Conservation (phyloP, 37 sponge, comb jelly and placozoan species). For the Beroe ovata region DNA sequence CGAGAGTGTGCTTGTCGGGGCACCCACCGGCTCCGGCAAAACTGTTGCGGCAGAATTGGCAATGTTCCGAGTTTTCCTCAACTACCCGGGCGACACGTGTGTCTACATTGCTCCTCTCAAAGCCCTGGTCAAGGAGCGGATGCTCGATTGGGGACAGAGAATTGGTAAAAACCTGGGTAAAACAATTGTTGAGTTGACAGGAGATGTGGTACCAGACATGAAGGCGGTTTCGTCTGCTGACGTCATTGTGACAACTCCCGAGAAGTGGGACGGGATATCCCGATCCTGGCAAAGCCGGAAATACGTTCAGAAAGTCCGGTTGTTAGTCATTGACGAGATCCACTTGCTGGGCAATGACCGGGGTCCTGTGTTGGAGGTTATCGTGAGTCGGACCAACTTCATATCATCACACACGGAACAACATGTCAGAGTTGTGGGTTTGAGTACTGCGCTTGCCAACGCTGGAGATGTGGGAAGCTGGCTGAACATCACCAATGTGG, state of each 20-base stretch:
- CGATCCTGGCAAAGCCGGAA: conserved; percentile 96
- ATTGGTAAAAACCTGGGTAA: conserved; percentile 80
- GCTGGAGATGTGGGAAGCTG: conserved; percentile 94
- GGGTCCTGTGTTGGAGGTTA: conserved; percentile 98
- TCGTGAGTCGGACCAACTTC: conserved; percentile 95
- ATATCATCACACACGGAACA: conserved; percentile 93
- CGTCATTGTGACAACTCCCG: conserved; percentile 98
- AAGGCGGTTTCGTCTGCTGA: conserved; percentile 86
- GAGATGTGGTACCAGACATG: conserved; percentile 93
- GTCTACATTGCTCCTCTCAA: conserved; percentile 99
- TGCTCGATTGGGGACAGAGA: conserved; percentile 87
- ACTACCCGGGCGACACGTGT: conserved; percentile 67
- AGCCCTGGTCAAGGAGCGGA: conserved; percentile 94
- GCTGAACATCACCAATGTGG: conserved; percentile 85
- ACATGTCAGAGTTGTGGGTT: conserved; percentile 85
- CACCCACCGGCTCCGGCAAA: conserved; percentile 98
- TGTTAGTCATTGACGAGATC: conserved; percentile 97
- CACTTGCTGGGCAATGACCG: conserved; percentile 96
- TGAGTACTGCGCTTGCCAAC: conserved; percentile 96
- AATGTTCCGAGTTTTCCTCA: conserved; percentile 76
- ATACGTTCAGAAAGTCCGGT: conserved; percentile 78
- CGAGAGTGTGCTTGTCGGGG: conserved; percentile 87
- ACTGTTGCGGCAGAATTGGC: conserved; percentile 99
- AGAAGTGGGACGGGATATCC: conserved; percentile 98
- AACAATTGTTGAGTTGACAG: conserved; percentile 95